A percentile compares a stretch with the other conserved stretches of the same genome.
Evolutionary conservation across 2,113 vertebrate species (phyloP).

Genomic region (Thamnophis sirtalis): DNA sequence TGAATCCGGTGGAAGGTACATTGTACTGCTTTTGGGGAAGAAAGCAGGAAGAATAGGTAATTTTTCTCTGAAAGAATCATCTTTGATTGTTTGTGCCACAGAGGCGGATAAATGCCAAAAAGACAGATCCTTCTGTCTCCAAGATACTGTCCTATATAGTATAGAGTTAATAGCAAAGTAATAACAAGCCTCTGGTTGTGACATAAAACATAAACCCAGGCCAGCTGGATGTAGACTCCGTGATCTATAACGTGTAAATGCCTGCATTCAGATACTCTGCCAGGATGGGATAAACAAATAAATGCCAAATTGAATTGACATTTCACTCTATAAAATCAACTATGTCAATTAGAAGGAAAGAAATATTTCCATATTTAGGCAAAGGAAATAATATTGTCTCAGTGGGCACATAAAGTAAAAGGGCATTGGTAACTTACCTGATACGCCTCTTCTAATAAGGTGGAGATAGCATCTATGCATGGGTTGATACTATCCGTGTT

Average conservation of each 20-base stretch:
- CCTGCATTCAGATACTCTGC: constrained; percentile 32
- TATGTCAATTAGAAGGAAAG: not conserved
- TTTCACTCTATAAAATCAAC: not conserved
- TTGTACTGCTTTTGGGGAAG: constrained; percentile 60
- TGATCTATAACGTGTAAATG: constrained; percentile 65
- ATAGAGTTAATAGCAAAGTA: constrained; percentile 75
- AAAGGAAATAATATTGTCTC: not conserved
- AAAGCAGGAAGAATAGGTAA: constrained; percentile 62
- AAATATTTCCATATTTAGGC: not conserved
- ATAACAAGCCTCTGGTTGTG: constrained; percentile 70
- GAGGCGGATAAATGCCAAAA: constrained; percentile 75
- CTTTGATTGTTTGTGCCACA: constrained; percentile 72
- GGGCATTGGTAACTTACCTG: too few species aligned
- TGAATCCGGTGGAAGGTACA: constrained; percentile 43
- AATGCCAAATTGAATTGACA: constrained; percentile 11
- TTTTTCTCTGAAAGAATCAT: constrained; percentile 71
- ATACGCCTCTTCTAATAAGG: too few species aligned
- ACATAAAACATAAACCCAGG: constrained; percentile 78
- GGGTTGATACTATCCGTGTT: too few species aligned
- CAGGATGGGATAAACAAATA: constrained; percentile 33
- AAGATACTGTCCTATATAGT: constrained; percentile 72
- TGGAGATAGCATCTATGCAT: too few species aligned
- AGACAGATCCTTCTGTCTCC: constrained; percentile 71
- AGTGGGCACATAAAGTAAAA: not conserved
- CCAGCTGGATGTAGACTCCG: constrained; percentile 57